Evolutionary conservation across 2,888 invertebrate genomes (phyloP).

Genomic region (Amaurobius ferox): DNA sequence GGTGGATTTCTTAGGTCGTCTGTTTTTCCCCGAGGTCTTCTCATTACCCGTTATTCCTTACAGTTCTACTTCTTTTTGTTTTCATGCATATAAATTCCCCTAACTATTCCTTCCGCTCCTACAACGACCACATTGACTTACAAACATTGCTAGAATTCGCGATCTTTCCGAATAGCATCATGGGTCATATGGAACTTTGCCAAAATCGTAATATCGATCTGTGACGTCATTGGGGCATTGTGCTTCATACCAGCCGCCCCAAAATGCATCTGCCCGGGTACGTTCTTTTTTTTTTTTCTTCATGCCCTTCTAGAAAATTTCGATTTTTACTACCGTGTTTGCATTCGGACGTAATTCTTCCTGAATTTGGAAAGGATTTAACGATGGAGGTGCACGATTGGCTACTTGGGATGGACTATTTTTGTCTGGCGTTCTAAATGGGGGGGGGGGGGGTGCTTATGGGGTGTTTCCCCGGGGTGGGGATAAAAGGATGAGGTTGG

Average conservation of each 20-base stretch:
- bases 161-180: neutral
- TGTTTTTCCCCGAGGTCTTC: no score
- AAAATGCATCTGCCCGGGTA: conserved; percentile 13
- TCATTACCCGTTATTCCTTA: no score
- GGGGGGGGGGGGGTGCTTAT: no score
- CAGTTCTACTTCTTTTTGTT: neutral
- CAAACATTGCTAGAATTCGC: neutral
- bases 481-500: neutral
- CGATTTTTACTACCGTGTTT: conserved; percentile 4
- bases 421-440: neutral
- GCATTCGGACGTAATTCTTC: conserved; percentile 2
- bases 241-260: conserved; percentile 5
- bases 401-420: neutral
- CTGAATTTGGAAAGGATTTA: neutral
- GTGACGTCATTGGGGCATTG: conserved; percentile 43
- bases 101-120: no score
- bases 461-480: neutral
- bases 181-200: conserved; percentile 43
- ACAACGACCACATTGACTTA: conserved; percentile 1
- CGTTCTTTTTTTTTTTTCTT: neutral
- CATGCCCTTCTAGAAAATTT: neutral
- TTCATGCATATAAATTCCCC: no score
- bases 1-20: no score
- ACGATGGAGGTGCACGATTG: neutral
- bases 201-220: conserved; percentile 48